Base-by-base conservation (phyloP, 2,888 invertebrate genomes). In the Spilarctia lutea region DNA sequence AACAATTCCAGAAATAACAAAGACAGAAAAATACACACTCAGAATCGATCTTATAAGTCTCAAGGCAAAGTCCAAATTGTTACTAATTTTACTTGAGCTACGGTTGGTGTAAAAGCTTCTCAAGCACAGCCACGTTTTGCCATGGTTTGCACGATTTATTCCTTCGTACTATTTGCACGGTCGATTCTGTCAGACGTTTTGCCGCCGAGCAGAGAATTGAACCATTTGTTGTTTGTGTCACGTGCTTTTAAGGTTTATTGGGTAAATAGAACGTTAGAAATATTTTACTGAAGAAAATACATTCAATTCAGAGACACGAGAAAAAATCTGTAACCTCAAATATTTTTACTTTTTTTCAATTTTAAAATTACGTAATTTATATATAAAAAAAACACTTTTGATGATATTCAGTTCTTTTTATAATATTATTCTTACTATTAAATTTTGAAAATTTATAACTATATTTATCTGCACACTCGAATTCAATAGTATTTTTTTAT, bases 141-240 rank as follows among this genome's bases (percentile, higher is more conserved):
- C 73, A 77, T 76, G 63, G 76, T 74, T 67, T 56, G 71, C 66
- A 74, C 72, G 73, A 85, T 80, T 85, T 83, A 85, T 83, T 80
- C 73, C 66, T 69, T 33, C 74, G 76, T 80, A 74, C 74, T 79
- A 73, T 83, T 83, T 81, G 78, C 76, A 68, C 75, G 66, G 27
- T 75, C 76, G 79, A 77, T 68, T 78, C 73, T 71, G 77, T 76
- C 83, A 77, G 71, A 75, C 77, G 72, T 76, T 81, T 75, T 70
- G 65, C 76, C 74, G 66, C 68, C 75, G 77, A 77, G 79, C 76
- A 72, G 77, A 71, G 71, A 68, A 80, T 76, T 68, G 76, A 73
- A 83, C 75, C 76, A 74, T 84, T 79, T 79, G 73, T 76, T 83
- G 79, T 85, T 77, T 68, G 72, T 48, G 52, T 75, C 75, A 78